Conservation (phyloP, 2,888 invertebrate genomes). For the Mythimna ferrago region DNA sequence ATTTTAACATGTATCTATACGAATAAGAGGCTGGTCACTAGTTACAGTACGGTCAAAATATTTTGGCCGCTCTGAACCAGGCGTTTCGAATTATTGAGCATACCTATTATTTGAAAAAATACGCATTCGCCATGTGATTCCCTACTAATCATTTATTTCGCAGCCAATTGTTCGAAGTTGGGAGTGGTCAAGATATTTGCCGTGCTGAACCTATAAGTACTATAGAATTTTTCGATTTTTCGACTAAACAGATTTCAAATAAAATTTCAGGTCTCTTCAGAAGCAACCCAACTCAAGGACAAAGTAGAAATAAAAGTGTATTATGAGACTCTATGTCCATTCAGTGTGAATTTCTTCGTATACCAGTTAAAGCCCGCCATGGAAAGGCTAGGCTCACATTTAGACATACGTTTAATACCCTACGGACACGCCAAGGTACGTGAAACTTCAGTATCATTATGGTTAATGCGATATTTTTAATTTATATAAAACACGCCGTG, state of each 20-base stretch:
- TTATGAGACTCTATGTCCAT: constrained; percentile 95
- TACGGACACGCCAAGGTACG: constrained; percentile 94
- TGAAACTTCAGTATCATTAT: constrained; percentile 46
- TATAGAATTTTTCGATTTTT: no score
- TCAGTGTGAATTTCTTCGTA: constrained; percentile 93
- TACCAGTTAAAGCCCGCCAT: constrained; percentile 92
- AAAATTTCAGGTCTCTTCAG: constrained; percentile 47
- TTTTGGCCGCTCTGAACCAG: no score
- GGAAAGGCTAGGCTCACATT: constrained; percentile 89
- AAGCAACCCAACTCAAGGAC: constrained; percentile 33
- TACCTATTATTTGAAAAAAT: no score
- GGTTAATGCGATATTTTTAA: constrained; percentile 51
- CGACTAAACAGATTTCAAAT: constrained; percentile 5
- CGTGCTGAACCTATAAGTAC: no score
- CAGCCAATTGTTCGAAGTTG: no score
- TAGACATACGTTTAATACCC: constrained; percentile 93
- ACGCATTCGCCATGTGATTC: no score
- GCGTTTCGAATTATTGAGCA: no score
- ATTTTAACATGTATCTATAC: background rate
- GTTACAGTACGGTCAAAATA: no score
- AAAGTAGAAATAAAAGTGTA: constrained; percentile 85
- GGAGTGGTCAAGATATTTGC: no score
- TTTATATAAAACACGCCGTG: constrained; percentile 47
- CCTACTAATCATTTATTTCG: no score
- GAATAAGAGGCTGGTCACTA: background rate